A percentile compares a stretch with the other conserved stretches of the same genome.
These are phyloP conservation scores for Acanthurus lineatus DNA, from an alignment of 2,797 vertebrate genomes.

Conservation along the genomic window DNA sequence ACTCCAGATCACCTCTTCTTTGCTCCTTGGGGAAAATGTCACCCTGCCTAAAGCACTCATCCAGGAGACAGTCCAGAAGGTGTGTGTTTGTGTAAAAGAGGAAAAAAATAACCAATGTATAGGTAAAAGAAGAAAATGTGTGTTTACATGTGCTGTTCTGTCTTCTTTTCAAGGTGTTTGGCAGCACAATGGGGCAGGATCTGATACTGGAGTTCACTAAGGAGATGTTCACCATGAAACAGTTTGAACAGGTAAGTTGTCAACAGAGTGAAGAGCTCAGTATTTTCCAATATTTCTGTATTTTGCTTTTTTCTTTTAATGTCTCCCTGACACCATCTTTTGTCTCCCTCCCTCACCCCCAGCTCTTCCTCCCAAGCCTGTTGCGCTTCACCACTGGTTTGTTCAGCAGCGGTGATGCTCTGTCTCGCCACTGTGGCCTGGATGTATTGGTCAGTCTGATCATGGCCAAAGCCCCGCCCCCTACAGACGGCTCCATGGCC, in stretches of 20 bases:
- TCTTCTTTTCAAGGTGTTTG: conserved; percentile 86
- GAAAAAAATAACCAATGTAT: neutral
- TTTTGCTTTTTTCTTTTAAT: neutral
- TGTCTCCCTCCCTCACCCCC: conserved; percentile 24
- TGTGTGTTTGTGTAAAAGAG: conserved; percentile 58
- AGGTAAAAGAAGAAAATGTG: neutral
- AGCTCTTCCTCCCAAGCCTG: conserved; percentile 93
- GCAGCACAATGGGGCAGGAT: conserved; percentile 83
- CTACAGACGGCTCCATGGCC: conserved; percentile 93
- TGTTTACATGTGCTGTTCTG: neutral
- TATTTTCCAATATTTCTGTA: neutral
- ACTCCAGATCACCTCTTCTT: conserved; percentile 88
- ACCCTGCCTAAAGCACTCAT: conserved; percentile 84
- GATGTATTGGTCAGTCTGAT: conserved; percentile 91
- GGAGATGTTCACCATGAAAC: conserved; percentile 92
- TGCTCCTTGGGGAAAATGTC: conserved; percentile 91
- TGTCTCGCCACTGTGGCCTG: conserved; percentile 80
- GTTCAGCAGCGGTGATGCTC: conserved; percentile 79
- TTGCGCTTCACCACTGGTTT: conserved; percentile 87
- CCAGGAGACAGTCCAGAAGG: conserved; percentile 89
- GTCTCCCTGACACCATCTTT: neutral
- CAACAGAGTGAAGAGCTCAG: rapidly evolving
- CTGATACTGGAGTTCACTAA: conserved; percentile 92
- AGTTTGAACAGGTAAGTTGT: conserved; percentile 92
- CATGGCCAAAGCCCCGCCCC: conserved; percentile 94